Conservation (phyloP, 92 coral and sea anemone genomes). For the Paramuricea clavata region DNA sequence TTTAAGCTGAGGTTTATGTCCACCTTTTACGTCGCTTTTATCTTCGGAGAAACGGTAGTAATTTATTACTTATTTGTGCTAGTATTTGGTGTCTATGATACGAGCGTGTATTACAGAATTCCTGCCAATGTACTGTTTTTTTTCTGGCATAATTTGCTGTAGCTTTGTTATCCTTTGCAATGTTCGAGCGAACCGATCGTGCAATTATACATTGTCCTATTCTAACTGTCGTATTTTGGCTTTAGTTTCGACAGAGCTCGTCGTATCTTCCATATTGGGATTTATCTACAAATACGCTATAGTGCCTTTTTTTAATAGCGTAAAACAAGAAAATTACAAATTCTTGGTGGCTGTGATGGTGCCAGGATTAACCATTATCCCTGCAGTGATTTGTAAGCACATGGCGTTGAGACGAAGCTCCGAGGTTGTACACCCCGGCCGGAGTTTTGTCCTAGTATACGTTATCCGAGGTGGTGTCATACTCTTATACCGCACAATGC, state of each 20-base stretch:
- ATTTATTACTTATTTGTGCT: no score
- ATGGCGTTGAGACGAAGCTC: no score
- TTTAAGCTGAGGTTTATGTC: no score
- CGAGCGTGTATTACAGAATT: neutral
- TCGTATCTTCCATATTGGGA: neutral
- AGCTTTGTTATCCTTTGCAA: neutral
- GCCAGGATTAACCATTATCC: conserved; percentile 57
- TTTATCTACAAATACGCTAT: neutral
- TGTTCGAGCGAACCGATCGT: neutral
- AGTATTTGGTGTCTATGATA: no score
- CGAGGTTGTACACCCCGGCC: conserved; percentile 70
- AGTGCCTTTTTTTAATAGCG: conserved; percentile 38
- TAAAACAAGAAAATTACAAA: conserved; percentile 42
- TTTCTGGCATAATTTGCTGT: neutral
- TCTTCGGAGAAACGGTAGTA: no score
- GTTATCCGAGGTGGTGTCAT: conserved; percentile 59
- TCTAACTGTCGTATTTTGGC: neutral
- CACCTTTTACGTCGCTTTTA: no score
- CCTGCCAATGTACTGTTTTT: neutral
- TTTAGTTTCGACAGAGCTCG: no score
- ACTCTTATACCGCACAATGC: conserved; percentile 69
- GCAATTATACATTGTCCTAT: neutral
- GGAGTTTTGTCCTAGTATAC: conserved; percentile 50
- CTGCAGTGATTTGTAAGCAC: neutral
- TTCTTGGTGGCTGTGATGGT: conserved; percentile 67